These are phyloP conservation scores for Telmatherina bonti DNA, from an alignment of 2,797 vertebrate genomes.

Conservation along the genomic window DNA sequence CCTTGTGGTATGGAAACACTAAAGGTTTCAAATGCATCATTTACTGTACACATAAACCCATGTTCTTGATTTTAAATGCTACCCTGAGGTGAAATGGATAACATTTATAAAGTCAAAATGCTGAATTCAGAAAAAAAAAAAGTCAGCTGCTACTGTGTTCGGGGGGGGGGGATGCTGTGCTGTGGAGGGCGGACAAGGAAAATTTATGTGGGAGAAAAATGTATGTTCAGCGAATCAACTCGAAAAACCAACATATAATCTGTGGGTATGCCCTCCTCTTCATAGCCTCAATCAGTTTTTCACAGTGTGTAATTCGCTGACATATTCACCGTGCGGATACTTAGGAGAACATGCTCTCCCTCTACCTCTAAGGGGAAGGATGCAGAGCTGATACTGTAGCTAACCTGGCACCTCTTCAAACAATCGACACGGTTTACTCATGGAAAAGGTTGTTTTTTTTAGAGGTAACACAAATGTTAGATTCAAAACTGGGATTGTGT, in stretches of 20 bases:
- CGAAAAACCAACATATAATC: constrained; percentile 84
- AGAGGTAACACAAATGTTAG: constrained; percentile 64
- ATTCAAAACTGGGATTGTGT: constrained; percentile 64
- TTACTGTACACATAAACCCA: constrained; percentile 76
- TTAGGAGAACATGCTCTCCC: constrained; percentile 67
- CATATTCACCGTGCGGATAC: constrained; percentile 77
- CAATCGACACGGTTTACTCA: constrained; percentile 73
- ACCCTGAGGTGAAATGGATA: constrained; percentile 76
- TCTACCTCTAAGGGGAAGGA: constrained; percentile 73
- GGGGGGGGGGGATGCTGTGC: constrained; percentile 48
- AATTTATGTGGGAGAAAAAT: constrained; percentile 84
- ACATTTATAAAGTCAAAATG: constrained; percentile 76
- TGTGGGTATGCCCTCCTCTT: constrained; percentile 81
- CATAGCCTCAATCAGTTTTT: constrained; percentile 81
- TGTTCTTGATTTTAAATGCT: constrained; percentile 80
- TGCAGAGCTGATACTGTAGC: constrained; percentile 61
- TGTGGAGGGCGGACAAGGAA: constrained; percentile 68
- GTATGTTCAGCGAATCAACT: constrained; percentile 83
- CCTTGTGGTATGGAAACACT: constrained; percentile 68
- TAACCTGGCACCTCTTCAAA: constrained; percentile 79
- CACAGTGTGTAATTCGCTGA: constrained; percentile 81
- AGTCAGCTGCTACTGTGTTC: constrained; percentile 61
- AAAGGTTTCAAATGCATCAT: constrained; percentile 79
- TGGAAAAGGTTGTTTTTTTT: constrained; percentile 52
- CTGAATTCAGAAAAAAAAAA: constrained; percentile 77